These are phyloP conservation scores for Alethe castanea DNA, from an alignment of 2,113 vertebrate species.

Conservation along the genomic window DNA sequence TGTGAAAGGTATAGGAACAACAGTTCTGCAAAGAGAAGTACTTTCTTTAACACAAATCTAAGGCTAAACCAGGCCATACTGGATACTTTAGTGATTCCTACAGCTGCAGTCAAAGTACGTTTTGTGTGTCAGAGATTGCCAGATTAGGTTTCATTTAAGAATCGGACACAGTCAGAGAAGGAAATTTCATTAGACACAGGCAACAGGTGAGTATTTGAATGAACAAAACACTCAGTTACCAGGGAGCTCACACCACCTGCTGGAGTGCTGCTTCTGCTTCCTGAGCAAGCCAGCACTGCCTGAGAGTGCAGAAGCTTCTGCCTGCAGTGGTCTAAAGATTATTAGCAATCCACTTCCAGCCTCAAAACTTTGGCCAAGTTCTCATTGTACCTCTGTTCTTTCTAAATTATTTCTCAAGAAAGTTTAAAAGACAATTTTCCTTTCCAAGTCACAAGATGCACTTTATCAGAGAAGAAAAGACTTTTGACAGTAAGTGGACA, in stretches of 20 bases:
- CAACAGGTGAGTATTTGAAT: not conserved
- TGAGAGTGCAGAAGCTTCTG: not conserved
- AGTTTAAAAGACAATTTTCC: not conserved
- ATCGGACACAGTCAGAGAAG: not conserved
- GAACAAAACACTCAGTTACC: not conserved
- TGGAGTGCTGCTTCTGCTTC: not conserved
- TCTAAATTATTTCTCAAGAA: not conserved
- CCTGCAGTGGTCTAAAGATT: not conserved
- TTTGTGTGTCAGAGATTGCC: not conserved
- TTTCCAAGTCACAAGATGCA: not conserved
- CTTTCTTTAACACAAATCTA: not conserved
- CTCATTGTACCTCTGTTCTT: not conserved
- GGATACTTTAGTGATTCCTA: not conserved
- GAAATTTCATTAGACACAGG: not conserved
- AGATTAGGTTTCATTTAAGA: not conserved
- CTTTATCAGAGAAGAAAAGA: not conserved
- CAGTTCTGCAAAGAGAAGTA: not conserved
- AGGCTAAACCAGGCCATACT: not conserved
- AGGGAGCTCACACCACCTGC: slow-evolving; percentile 25
- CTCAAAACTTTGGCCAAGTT: not conserved
- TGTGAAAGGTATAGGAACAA: not conserved
- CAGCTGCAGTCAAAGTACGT: not conserved
- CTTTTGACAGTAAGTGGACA: not conserved
- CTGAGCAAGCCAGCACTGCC: not conserved
- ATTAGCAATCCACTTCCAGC: not conserved